Percentiles rank a stretch among this genome's conserved stretches.
Evolutionary conservation across 2,888 invertebrate genomes (phyloP).

Genomic region (Synanthedon myopaeformis): DNA sequence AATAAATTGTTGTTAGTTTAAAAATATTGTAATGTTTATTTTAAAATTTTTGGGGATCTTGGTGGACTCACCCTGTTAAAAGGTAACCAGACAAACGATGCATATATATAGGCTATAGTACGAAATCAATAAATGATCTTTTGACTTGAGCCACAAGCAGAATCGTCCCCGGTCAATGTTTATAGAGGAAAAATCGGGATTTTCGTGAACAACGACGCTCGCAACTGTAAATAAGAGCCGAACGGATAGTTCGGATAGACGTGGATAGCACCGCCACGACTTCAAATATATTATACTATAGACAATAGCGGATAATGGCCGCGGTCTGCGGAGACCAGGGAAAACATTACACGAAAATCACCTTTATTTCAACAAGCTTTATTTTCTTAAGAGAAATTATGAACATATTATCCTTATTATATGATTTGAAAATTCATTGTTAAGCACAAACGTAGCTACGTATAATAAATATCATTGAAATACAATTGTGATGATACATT

Average conservation of each 20-base stretch:
- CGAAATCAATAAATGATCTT: background rate
- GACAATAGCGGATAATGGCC: background rate
- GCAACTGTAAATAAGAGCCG: constrained; percentile 22
- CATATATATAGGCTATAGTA: no score
- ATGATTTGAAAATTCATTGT: no score
- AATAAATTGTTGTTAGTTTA: no score
- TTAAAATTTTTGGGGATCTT: no score
- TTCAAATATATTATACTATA: background rate
- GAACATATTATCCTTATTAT: no score
- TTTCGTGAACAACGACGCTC: constrained; percentile 3
- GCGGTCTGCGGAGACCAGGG: background rate
- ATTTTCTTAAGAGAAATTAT: no score
- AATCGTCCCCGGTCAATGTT: background rate
- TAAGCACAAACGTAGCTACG: no score
- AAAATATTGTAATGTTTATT: no score
- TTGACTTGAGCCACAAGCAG: background rate
- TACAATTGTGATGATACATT: no score
- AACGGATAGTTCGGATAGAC: constrained; percentile 9
- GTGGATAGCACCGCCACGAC: background rate
- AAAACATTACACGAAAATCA: background rate
- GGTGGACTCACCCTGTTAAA: no score
- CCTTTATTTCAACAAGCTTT: background rate
- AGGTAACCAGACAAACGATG: no score
- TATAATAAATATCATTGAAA: no score
- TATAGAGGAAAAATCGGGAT: constrained; percentile 22